Conservation (phyloP, 2,797 vertebrate species). For the Selene dorsalis region DNA sequence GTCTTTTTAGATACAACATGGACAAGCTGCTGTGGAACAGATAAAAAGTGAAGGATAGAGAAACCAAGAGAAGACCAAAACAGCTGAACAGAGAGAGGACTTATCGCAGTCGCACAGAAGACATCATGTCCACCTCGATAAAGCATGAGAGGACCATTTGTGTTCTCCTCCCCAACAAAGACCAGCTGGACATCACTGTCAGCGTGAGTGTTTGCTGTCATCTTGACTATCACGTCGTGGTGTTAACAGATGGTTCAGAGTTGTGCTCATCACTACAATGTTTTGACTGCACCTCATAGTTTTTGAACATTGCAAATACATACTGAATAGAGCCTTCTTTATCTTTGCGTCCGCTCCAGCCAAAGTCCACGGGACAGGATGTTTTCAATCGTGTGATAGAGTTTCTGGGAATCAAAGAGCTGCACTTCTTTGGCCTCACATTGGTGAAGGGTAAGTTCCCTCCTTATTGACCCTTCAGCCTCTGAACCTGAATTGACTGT, state of each 20-base stretch:
- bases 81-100: slow-evolving; percentile 12
- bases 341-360: slow-evolving; percentile 74
- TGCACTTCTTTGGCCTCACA: slow-evolving; percentile 92
- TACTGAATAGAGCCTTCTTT: background rate
- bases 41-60: slow-evolving; percentile 48
- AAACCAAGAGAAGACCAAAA: slow-evolving; percentile 18
- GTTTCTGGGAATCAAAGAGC: slow-evolving; percentile 86
- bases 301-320: slow-evolving; percentile 7
- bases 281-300: slow-evolving; percentile 1
- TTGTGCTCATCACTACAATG: slow-evolving; percentile 3
- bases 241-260: background rate
- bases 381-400: slow-evolving; percentile 88
- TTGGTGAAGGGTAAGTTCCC: slow-evolving; percentile 88
- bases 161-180: slow-evolving; percentile 89
- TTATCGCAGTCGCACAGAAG: slow-evolving; percentile 26
- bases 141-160: slow-evolving; percentile 86
- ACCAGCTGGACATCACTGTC: slow-evolving; percentile 86
- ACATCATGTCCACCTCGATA: slow-evolving; percentile 76
- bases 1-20: slow-evolving; percentile 67
- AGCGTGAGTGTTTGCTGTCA: slow-evolving; percentile 82
- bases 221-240: background rate
- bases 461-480: background rate
- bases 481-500: slow-evolving; percentile 10
- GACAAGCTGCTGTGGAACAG: slow-evolving; percentile 54
- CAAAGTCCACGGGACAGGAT: slow-evolving; percentile 90